A percentile compares a stretch with the other conserved stretches of the same genome.
Evolutionary conservation across 2,888 invertebrate genomes (phyloP).

Genomic region (Drosophila mimetica): DNA sequence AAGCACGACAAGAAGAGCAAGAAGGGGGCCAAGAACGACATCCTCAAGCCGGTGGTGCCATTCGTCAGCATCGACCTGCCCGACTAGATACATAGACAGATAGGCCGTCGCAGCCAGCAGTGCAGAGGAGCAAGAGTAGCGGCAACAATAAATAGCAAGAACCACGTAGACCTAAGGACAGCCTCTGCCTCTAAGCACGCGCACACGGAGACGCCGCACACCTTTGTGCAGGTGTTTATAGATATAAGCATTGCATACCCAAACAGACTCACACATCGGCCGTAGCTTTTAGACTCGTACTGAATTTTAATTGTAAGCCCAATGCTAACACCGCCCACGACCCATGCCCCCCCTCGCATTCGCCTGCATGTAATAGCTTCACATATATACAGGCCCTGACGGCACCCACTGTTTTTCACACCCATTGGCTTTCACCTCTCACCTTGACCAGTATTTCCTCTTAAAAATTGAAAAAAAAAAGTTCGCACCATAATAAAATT

Average conservation of each 20-base stretch:
- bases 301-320: constrained; percentile 69
- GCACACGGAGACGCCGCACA: constrained; percentile 27
- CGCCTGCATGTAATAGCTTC: constrained; percentile 16
- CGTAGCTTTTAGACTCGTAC: constrained; percentile 65
- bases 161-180: constrained; percentile 30
- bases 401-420: neutral
- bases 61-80: constrained; percentile 96
- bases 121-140: constrained; percentile 10
- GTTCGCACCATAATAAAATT: neutral
- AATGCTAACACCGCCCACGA: constrained; percentile 17
- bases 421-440: neutral
- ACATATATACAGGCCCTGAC: constrained; percentile 1
- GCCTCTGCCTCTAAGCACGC: constrained; percentile 38
- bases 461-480: neutral
- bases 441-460: constrained; percentile 8
- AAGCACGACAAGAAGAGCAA: constrained; percentile 86
- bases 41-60: constrained; percentile 93
- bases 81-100: constrained; percentile 87
- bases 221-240: constrained; percentile 33
- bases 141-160: constrained; percentile 31
- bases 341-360: constrained; percentile 2
- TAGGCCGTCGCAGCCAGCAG: too few species aligned
- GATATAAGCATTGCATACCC: constrained; percentile 19
- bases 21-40: constrained; percentile 90
- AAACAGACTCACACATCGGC: constrained; percentile 48